Base-by-base conservation (phyloP, 2,888 invertebrate species). In the Vesta saturnalis region DNA sequence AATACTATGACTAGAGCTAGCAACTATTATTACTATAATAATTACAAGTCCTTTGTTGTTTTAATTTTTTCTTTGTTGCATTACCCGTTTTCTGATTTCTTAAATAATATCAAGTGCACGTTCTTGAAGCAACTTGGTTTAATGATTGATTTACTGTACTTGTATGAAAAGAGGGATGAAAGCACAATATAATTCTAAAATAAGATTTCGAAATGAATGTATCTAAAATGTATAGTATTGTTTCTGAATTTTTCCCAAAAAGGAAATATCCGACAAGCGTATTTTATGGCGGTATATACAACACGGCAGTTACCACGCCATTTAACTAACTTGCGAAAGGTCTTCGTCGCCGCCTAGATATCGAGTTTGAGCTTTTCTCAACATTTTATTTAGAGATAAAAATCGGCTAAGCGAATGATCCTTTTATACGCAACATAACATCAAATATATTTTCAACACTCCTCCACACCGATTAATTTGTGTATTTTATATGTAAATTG, bases 371-470 rank as follows among this genome's bases (percentile, higher is more conserved):
- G 61, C 59, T 58, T 23, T 60, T 55, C 60, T 59, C 58, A 59
- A 62, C 47, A 58, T 55, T 61, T 57, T 61, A 60, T 62, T 59
- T 64, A 69, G 58, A 65, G 65, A 69, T 63, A 60, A 68, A 71
- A 65, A 65, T 71, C 69, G 69, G 64, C 60, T 30, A 60, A 66
- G 21, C 52, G 62, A 65, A 71, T 71, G 63, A 60, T 56, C 67
- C 70, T 72, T 74, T 74, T 74, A 76, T 72, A 70, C 72, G 73
- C 71, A 67, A 71, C 75, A 74, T 74, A 76, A 76, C 74, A 72
- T 72, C 72, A 71, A 69, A 71, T 66, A 77, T 69, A 71, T 73
- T 75, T 77, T 77, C 76, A 75, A 76, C 76, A 77, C 76, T 75
- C n/a, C n/a, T n/a, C 73, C 73, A 73, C 74, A 73, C 72, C 72